Conservation (phyloP, 2,888 invertebrate genomes). For the Caenorhabditis sp. region DNA sequence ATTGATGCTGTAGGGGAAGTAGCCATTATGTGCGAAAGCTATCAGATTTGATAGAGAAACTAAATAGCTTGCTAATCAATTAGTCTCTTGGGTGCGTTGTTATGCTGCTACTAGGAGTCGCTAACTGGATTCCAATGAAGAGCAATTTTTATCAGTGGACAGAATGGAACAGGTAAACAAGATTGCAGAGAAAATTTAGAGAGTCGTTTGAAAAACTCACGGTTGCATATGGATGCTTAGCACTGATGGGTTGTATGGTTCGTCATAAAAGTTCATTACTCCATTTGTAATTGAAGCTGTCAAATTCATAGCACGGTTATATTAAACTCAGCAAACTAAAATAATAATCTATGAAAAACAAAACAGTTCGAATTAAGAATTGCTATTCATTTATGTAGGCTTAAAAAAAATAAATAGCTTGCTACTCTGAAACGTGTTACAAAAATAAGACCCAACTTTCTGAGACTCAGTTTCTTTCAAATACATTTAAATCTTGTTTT, state of each 20-base stretch:
- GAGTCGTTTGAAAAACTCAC: conserved; percentile 31
- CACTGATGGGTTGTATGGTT: conserved; percentile 49
- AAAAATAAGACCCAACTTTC: too few species aligned
- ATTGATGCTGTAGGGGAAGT: background rate
- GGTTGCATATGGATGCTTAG: conserved; percentile 49
- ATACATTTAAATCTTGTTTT: too few species aligned
- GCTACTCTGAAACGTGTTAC: too few species aligned
- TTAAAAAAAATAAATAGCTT: too few species aligned
- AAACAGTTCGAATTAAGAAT: too few species aligned
- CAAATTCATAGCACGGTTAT: conserved; percentile 51
- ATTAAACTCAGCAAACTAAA: too few species aligned
- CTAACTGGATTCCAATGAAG: conserved; percentile 15
- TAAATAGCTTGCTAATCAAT: conserved; percentile 3
- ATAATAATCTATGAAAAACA: too few species aligned
- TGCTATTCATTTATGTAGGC: too few species aligned
- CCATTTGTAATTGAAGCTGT: conserved; percentile 38
- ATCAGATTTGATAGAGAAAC: background rate
- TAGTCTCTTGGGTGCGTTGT: conserved; percentile 22
- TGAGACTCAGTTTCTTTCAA: too few species aligned
- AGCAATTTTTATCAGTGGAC: background rate
- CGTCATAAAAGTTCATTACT: conserved; percentile 63
- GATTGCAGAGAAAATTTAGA: background rate
- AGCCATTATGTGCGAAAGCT: background rate
- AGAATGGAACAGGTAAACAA: too few species aligned
- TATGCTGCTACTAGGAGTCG: conserved; percentile 15